phyloP scores from a whole-genome alignment of 2,113 vertebrate species.

The Equus quagga region DNA sequence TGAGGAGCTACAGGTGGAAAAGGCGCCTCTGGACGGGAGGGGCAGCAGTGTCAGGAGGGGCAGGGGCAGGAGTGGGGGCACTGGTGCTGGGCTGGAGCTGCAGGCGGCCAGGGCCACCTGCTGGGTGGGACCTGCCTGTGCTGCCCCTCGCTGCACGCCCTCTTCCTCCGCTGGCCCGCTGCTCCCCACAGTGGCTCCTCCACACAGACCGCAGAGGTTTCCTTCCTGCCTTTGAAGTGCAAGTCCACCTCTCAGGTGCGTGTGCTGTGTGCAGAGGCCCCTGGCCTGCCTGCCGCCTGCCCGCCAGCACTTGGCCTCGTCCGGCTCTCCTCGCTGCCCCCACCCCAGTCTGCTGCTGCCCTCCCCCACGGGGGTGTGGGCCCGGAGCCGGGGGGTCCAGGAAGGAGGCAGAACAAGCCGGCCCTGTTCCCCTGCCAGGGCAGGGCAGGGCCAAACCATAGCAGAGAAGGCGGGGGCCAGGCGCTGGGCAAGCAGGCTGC shows the following conservation, averaged over 20 bases:
- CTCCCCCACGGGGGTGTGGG: not conserved
- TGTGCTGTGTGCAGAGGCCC: not conserved
- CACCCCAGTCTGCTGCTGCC: not conserved
- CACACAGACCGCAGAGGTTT: conserved; percentile 58
- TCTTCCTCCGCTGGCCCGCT: not conserved
- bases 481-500: conserved; percentile 50
- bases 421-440: conserved; percentile 80
- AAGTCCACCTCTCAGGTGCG: not conserved
- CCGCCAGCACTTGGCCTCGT: not conserved
- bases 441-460: conserved; percentile 71
- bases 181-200: not conserved
- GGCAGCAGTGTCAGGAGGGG: not conserved
- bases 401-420: conserved; percentile 82
- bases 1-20: not conserved
- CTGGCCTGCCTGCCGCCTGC: not conserved
- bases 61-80: not conserved
- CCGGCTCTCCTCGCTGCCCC: not conserved
- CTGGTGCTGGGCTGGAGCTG: too few species aligned
- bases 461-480: conserved; percentile 77
- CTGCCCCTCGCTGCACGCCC: not conserved
- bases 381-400: not conserved
- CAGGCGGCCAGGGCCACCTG: not conserved
- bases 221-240: conserved; percentile 75
- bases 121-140: not conserved
- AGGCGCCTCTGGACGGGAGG: accelerated